These are phyloP conservation scores for Archaeoteleia sp. DNA, from an alignment of 2,888 invertebrate species.

Conservation along the genomic window DNA sequence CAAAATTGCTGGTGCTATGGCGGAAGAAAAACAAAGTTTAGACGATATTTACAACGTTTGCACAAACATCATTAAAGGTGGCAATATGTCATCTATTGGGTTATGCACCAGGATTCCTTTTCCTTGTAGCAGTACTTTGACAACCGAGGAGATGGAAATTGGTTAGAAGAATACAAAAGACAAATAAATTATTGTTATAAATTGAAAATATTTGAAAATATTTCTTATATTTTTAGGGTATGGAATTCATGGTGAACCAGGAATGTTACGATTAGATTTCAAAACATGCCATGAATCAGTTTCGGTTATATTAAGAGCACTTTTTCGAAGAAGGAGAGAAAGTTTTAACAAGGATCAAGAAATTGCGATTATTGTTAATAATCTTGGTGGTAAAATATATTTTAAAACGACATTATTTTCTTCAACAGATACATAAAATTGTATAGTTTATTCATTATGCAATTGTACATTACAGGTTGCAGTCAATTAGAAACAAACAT, in stretches of 20 bases:
- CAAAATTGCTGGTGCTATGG: slow-evolving; percentile 86
- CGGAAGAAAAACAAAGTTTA: slow-evolving; percentile 79
- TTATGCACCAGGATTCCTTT: slow-evolving; percentile 40
- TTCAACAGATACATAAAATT: too few species aligned
- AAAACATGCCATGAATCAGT: slow-evolving; percentile 63
- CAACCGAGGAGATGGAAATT: slow-evolving; percentile 38
- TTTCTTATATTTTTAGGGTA: slow-evolving; percentile 69
- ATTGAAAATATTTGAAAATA: slow-evolving; percentile 20
- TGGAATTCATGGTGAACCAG: slow-evolving; percentile 78
- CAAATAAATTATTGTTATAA: slow-evolving; percentile 14
- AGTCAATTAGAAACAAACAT: slow-evolving; percentile 67
- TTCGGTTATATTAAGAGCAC: slow-evolving; percentile 18
- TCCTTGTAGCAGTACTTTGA: slow-evolving; percentile 4
- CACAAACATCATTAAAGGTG: slow-evolving; percentile 52
- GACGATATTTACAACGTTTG: slow-evolving; percentile 77
- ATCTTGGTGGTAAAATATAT: slow-evolving; percentile 81
- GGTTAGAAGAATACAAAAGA: slow-evolving; percentile 27
- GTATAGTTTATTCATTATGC: too few species aligned
- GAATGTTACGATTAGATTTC: slow-evolving; percentile 75
- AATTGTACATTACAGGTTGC: slow-evolving; percentile 78
- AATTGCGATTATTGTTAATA: slow-evolving; percentile 83
- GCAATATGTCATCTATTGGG: slow-evolving; percentile 48
- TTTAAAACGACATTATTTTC: too few species aligned
- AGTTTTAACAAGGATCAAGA: slow-evolving; percentile 57
- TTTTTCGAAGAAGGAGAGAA: slow-evolving; percentile 25